These are phyloP conservation scores for Neodontobutis hainanensis DNA, from an alignment of 2,113 vertebrate genomes.

Conservation along the genomic window DNA sequence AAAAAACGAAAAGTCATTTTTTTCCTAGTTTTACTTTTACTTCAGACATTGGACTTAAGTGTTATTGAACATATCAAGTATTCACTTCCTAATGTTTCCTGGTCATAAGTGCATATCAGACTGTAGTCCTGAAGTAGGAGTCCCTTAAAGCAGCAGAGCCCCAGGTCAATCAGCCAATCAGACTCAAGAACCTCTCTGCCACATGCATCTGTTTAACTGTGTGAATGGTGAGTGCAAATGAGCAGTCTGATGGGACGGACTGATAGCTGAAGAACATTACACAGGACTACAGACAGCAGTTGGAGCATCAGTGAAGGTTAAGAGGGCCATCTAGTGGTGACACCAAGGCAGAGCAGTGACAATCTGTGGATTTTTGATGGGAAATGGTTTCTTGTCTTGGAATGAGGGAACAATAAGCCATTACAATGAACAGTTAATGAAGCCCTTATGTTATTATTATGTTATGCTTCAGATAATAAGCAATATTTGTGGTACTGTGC, in stretches of 20 bases:
- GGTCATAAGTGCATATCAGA: conserved; percentile 42
- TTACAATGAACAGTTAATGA: too few relatives aligned
- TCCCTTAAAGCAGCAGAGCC: neutral
- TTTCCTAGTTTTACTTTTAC: too few relatives aligned
- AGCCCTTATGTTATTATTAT: too few relatives aligned
- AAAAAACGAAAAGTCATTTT: too few relatives aligned
- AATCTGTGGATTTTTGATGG: neutral
- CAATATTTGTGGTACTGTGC: too few relatives aligned
- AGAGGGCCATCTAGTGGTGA: conserved; percentile 76
- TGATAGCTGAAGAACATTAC: neutral
- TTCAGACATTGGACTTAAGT: too few relatives aligned
- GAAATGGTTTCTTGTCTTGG: conserved; percentile 36
- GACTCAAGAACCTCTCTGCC: neutral
- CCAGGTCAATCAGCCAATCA: conserved; percentile 8
- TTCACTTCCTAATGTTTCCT: conserved; percentile 51
- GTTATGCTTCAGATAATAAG: too few relatives aligned
- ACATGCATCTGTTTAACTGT: conserved; percentile 1
- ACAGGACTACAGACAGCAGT: neutral
- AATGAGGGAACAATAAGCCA: too few relatives aligned
- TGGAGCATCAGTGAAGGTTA: conserved; percentile 33
- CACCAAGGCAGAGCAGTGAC: neutral
- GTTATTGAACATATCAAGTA: too few relatives aligned
- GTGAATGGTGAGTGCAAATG: neutral
- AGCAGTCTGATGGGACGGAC: conserved; percentile 7
- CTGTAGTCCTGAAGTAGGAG: too few relatives aligned